Percentiles rank a stretch among this genome's conserved stretches.
phyloP scores from a whole-genome alignment of 1,140 invertebrate species.

The Temnothorax longispinosus region DNA sequence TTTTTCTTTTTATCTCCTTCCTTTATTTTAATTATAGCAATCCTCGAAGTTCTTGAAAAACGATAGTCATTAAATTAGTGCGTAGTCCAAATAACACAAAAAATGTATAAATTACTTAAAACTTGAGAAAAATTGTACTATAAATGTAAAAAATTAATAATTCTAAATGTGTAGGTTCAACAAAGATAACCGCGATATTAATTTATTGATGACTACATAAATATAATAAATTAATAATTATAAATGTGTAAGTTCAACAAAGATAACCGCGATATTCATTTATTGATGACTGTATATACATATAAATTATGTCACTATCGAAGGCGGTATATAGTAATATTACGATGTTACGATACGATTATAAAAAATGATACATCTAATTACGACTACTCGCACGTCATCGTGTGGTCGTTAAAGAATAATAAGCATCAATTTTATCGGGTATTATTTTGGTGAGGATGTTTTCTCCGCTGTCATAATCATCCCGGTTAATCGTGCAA shows the following conservation, averaged over 20 bases:
- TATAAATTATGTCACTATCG: neutral
- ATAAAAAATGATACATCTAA: conserved; percentile 10
- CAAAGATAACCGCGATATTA: neutral
- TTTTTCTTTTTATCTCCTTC: neutral
- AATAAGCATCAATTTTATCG: conserved; percentile 36
- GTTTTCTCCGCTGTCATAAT: conserved; percentile 32
- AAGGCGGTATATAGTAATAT: neutral
- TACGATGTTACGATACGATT: neutral
- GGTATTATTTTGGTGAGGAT: conserved; percentile 6
- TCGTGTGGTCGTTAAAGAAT: conserved; percentile 32
- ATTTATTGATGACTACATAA: neutral
- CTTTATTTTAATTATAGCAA: neutral
- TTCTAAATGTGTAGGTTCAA: neutral
- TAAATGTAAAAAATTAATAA: neutral
- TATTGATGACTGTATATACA: too few species aligned
- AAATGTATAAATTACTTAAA: neutral
- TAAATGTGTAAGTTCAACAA: neutral
- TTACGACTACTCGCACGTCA: conserved; percentile 19
- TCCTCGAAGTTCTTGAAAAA: neutral
- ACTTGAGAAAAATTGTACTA: neutral
- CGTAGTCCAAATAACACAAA: neutral
- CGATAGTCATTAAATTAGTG: neutral
- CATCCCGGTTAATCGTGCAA: conserved; percentile 23
- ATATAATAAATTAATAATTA: neutral
- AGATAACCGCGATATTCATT: neutral